phyloP scores from a whole-genome alignment of 2,113 vertebrate species.

The Gnathonemus longibarbis region DNA sequence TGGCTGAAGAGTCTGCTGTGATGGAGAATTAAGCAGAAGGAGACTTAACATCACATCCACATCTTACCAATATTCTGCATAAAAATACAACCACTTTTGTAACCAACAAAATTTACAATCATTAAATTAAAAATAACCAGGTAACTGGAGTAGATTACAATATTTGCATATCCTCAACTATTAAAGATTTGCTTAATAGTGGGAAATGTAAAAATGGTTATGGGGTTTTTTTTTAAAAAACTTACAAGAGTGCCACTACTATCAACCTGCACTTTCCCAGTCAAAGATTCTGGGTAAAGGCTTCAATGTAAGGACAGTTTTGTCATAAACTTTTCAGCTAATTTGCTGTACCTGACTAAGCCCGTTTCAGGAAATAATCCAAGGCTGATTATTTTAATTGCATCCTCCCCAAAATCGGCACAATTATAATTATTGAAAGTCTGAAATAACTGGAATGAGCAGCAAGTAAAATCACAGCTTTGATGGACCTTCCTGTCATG shows the following conservation, averaged over 20 bases:
- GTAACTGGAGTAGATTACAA: neutral
- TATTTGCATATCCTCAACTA: neutral
- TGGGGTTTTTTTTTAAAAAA: neutral
- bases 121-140: neutral
- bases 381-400: neutral
- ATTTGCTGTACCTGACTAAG: neutral
- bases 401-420: neutral
- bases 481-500: neutral
- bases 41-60: neutral
- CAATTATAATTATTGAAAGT: neutral
- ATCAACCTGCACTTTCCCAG: neutral
- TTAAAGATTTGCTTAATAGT: neutral
- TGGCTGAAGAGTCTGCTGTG: constrained; percentile 52
- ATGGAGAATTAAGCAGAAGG: neutral
- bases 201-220: neutral
- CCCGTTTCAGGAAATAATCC: neutral
- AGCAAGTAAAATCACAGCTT: neutral
- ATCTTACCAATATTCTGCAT: neutral
- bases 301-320: neutral
- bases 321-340: neutral
- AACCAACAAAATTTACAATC: neutral
- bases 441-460: neutral
- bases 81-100: neutral
- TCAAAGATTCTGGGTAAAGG: neutral
- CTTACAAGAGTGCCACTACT: neutral